Percentiles rank a stretch among this genome's conserved stretches.
phyloP scores from a whole-genome alignment of 2,797 vertebrate genomes.

The Leptodactylus fallax region DNA sequence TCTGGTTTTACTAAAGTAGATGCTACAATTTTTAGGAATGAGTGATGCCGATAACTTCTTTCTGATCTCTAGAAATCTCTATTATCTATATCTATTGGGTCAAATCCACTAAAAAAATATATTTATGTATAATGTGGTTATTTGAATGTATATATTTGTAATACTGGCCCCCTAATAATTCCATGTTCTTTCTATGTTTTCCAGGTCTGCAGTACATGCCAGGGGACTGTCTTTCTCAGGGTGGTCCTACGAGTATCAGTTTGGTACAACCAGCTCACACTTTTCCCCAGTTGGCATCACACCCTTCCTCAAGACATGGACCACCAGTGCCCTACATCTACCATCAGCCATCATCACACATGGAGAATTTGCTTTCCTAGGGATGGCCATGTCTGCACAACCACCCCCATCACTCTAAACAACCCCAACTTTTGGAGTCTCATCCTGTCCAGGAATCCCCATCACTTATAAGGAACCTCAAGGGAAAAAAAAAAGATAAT shows the following conservation, averaged over 20 bases:
- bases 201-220: constrained; percentile 96
- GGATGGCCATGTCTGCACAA: constrained; percentile 94
- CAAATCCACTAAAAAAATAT: not conserved
- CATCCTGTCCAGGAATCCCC: constrained; percentile 91
- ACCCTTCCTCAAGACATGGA: constrained; percentile 89
- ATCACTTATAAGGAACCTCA: constrained; percentile 92
- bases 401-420: constrained; percentile 85
- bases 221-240: constrained; percentile 97
- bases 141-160: not conserved
- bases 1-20: not conserved
- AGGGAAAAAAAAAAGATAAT: constrained; percentile 79
- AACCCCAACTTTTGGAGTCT: constrained; percentile 87
- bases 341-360: constrained; percentile 95
- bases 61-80: no score
- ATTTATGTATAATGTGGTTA: not conserved
- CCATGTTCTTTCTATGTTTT: constrained; percentile 56
- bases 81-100: no score
- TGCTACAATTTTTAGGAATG: not conserved
- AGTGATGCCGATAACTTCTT: no score
- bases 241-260: constrained; percentile 98
- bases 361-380: constrained; percentile 92
- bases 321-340: constrained; percentile 88
- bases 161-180: not conserved
- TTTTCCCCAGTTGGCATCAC: constrained; percentile 91
- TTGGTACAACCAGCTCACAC: constrained; percentile 92